Base-by-base conservation (phyloP, 2,888 invertebrate genomes). In the Catocala nupta region DNA sequence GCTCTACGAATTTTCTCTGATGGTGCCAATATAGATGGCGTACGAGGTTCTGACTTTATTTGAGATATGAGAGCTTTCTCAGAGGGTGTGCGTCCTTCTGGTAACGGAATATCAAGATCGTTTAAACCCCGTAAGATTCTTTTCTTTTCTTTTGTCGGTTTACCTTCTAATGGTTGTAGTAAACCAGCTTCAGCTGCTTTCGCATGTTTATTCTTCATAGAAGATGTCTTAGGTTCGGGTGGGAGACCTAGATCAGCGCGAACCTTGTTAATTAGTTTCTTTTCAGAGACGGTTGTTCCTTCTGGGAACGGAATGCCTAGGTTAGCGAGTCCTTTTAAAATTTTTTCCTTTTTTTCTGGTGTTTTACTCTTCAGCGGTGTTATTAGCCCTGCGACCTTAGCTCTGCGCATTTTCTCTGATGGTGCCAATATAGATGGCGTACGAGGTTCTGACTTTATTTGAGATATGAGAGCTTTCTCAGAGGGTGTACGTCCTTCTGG, bases 221-320 rank as follows among this genome's bases (percentile, higher is more conserved):
- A 1, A 2, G 16, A 16, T 0, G 68, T 75, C 68, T 75, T 76
- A 0, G 83, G 81, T 43, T 81, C 79, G 0, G 76, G 75, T 10
- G 83, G 83, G 5, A 84, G 9, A 5, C 83, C 83, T 10, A 82
- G 13, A 4, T 83, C 79, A 0, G 50, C 47, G n/a, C 75, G 69
- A 8, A 84, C 71, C 62, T 83, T 84, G 10, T 70, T 47, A 1
- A 80, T 63, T 0, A 86, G 7, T 13, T 77, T 73, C 54, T 78
- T 81, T 49, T 81, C 81, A 0, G 83, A 84, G 4, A 70, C 25
- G 0, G 81, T 74, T 66, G 77, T 77, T 12, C 69, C 75, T 63
- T 81, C 76, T 0, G 84, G 81, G 0, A 83, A 59, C 4, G 75
- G 76, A 5, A 72, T 5, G 0, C 81, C 77, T 7, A 45, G 39